Evolutionary conservation across 2,113 vertebrate genomes (phyloP), one percentile per base, ranked within the genome.

Genomic region (Perca flavescens): DNA sequence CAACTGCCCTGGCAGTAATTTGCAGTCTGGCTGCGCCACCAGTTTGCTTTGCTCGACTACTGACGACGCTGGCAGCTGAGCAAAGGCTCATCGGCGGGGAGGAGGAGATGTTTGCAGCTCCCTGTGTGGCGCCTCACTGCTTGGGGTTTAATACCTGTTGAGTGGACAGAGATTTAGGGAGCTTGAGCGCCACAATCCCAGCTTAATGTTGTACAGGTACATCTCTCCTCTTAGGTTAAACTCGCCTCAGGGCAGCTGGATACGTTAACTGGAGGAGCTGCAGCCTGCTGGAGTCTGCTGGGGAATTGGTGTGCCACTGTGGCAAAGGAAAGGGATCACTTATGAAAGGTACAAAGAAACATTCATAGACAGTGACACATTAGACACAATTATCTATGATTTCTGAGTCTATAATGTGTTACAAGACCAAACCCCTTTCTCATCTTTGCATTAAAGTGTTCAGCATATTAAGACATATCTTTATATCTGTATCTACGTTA

Each of bases 81-180:
- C 47, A 82, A 49, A 77, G 79, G 64, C 82, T 84, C 63, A 66
- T 84, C 89, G 80, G 78, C 25, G 54, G 79, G 82, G 62, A 87
- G 75, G 73, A 84, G 78, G 25, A 84, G 77, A 77, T 53, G 68
- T 79, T 52, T 28, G 60, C 58, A 52, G 74, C 67, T 69, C 68
- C 88, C 88, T 58, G 81, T 82, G 82, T 83, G 78, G 65, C 0
- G 63, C 80, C 83, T 80, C 81, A 10, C 83, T 79, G 84, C 85
- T 80, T 46, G 63, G 66, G 87, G 83, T 91, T 88, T 93, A 89
- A 93, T 91, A 93, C 93, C 88, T 92, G 88, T 93, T 86, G 92
- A 93, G 87, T 86, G 85, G 86, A 91, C 88, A 91, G 79, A 91
- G 91, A 91, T 83, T 93, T 91, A 89, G 82, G 54, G 87, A 90